phyloP scores from a whole-genome alignment of 2,888 invertebrate species.

The Zaprionus lineosus region DNA sequence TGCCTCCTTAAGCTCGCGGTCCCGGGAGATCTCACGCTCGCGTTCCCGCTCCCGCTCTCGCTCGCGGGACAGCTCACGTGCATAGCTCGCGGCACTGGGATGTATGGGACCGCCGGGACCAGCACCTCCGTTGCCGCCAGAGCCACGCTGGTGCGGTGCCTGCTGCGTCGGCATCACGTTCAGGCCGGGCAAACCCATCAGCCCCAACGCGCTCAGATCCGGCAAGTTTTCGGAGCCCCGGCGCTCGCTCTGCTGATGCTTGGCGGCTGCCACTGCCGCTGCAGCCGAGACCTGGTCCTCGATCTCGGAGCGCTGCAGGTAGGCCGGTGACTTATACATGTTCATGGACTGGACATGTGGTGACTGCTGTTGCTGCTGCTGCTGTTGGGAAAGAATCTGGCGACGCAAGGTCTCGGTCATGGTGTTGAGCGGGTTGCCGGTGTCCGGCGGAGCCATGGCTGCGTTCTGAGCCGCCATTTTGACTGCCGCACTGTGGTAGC shows the following conservation, averaged over 20 bases:
- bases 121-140: conserved; percentile 32
- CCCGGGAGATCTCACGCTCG: conserved; percentile 69
- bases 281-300: conserved; percentile 81
- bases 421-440: conserved; percentile 75
- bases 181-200: conserved; percentile 80
- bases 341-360: conserved; percentile 80
- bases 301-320: conserved; percentile 80
- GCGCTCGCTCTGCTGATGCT: conserved; percentile 70
- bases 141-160: conserved; percentile 41
- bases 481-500: conserved; percentile 75
- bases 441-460: conserved; percentile 73
- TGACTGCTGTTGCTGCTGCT: conserved; percentile 75
- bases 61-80: conserved; percentile 62
- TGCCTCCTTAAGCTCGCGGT: conserved; percentile 71
- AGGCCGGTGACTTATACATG: conserved; percentile 82
- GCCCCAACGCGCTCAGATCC: conserved; percentile 78
- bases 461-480: conserved; percentile 77
- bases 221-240: conserved; percentile 78
- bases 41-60: conserved; percentile 51
- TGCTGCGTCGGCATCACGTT: conserved; percentile 79
- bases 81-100: conserved; percentile 69
- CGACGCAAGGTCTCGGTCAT: conserved; percentile 81
- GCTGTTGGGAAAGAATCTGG: conserved; percentile 81
- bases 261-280: conserved; percentile 71
- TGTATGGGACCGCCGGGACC: conserved; percentile 63